Evolutionary conservation across 2,888 invertebrate genomes (phyloP), one percentile per base, ranked within the genome.

Genomic region (Pachycephus smyrnensis): DNA sequence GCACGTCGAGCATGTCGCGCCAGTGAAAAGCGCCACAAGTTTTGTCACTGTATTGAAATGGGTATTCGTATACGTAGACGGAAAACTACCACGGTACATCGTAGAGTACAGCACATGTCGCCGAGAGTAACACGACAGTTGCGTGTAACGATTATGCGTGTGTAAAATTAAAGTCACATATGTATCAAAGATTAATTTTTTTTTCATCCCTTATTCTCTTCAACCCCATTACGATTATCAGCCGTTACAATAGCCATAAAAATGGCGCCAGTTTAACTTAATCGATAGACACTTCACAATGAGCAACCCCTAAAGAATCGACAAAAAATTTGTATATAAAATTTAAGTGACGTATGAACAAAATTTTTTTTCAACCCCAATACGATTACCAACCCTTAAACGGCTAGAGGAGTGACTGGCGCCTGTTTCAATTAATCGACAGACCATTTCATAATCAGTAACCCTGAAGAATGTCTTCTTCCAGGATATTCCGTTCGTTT

Each of bases 1-100:
- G 37, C 73, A 76, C 76, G 76, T 80, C 77, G 75, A 78, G 77
- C 78, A 80, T 78, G 82, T 82, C 80, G 82, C 81, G 82, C 79
- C 80, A 81, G 71, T 33, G 82, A 81, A 84, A 83, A 82, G 79
- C 83, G 75, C 80, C 79, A 79, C 82, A 80, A 77, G 81, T 77
- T 79, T 83, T 77, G 69, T 73, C 77, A 69, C 55, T 74, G 75
- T 76, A 83, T 77, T 55, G 55, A 55, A 55, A 55, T 55, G 55
- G 55, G 55, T 23, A 55, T 55, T 2, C 55, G 23, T 55, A 23
- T 55, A 55, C 55, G 55, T 55, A 55, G 6, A 23, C 55, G 9
- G 6, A 55, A 55, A 55, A 55, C 55, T 55, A 55, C 55, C 55
- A 23, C 55, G 23, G 23, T 55, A 55, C 23, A 23, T 55, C 9